Base-by-base conservation (phyloP, 2,797 vertebrate species). In the Malurus splendens region DNA sequence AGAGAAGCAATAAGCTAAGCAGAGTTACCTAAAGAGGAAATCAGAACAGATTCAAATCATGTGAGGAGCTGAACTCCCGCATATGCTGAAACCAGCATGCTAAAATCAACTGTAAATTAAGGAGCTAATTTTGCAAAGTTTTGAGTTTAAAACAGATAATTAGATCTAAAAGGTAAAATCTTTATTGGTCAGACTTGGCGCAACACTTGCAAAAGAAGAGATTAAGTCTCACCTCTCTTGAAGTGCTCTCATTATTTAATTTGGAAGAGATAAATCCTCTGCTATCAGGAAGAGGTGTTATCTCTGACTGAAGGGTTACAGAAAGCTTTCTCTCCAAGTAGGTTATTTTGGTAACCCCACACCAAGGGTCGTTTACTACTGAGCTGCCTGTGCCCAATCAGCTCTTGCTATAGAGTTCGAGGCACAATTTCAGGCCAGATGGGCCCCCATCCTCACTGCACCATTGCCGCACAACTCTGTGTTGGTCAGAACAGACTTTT, bases 251-350 rank as follows among this genome's bases (percentile, higher is more conserved):
- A 19, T 82, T 81, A 45, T 77, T 81, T 76, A 33, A 8, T 83
- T 84, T 67, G 60, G 23, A 86, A 78, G 28, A 36, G 59, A 75
- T 36, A 71, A 89, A 82, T 66, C 20, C 28, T 81, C 42, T 45
- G 55, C 61, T 78, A 32, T 57, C 51, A 75, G 18, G 32, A 67
- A 60, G 65, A 72, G 32, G 57, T 72, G 89, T 93, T 75, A 75
- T 13, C 52, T 93, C 60, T 82, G 39, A 57, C 47, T 83, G 62
- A 88, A 71, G 59, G 50, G 62, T 61, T 80, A 64, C 77, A 39
- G 59, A 91, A 59, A 57, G 47, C 47, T 91, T 61, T 27, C 42
- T 36, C 55, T 64, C 4, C 1, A 5, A 47, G n/a, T 0, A 56
- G 20, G 22, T 60, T 81, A 52, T 51, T 86, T 71, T 71, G 39